phyloP scores from a whole-genome alignment of 2,797 vertebrate species.

The Esox lucius region DNA sequence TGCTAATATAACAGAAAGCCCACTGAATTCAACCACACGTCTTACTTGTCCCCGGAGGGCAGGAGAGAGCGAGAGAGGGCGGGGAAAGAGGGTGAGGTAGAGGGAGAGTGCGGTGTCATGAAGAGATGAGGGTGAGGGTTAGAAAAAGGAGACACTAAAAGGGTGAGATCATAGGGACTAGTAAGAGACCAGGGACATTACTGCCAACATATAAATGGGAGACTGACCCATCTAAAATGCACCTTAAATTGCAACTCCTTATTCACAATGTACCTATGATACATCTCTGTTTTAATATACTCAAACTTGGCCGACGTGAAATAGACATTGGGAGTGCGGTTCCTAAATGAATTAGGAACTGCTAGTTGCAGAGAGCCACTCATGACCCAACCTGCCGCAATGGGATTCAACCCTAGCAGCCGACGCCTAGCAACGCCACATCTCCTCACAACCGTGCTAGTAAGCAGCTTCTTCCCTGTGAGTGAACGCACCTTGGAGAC shows the following conservation, averaged over 20 bases:
- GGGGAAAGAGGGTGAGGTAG: neutral
- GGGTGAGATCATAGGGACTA: constrained; percentile 24
- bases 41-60: neutral
- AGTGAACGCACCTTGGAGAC: constrained; percentile 18
- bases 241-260: no score
- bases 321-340: neutral
- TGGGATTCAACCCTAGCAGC: constrained; percentile 58
- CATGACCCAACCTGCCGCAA: constrained; percentile 45
- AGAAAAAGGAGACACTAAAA: neutral
- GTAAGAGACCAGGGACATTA: neutral
- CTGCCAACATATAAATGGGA: no score
- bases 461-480: constrained; percentile 45
- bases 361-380: constrained; percentile 36
- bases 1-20: neutral
- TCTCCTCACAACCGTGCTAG: constrained; percentile 37
- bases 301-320: no score
- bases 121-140: neutral
- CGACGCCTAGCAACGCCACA: constrained; percentile 66
- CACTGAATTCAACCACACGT: neutral
- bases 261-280: no score
- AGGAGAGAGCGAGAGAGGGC: neutral
- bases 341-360: constrained; percentile 38
- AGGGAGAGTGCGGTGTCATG: neutral
- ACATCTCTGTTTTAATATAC: no score
- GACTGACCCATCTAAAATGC: no score